These are phyloP conservation scores for Erebia aethiops DNA, from an alignment of 2,888 invertebrate genomes.

Conservation along the genomic window DNA sequence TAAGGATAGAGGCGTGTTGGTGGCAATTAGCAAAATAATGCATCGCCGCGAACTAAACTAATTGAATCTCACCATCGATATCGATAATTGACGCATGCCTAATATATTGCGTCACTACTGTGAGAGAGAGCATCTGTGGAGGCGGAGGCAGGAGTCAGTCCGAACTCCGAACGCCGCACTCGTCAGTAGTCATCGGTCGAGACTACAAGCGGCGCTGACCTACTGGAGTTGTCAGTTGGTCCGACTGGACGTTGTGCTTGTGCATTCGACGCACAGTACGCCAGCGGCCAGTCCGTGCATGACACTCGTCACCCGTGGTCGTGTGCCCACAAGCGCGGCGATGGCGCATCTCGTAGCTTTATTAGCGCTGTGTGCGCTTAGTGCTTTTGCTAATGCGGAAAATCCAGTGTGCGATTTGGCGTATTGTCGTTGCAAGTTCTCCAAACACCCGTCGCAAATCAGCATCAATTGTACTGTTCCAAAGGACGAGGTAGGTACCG, in stretches of 20 bases:
- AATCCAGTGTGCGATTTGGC: slow-evolving; percentile 73
- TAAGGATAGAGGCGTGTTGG: slow-evolving; percentile 22
- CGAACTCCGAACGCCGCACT: not conserved
- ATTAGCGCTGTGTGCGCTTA: slow-evolving; percentile 76
- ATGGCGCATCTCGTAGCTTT: slow-evolving; percentile 67
- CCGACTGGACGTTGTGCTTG: not conserved
- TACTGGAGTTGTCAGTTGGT: slow-evolving; percentile 16
- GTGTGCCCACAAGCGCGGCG: slow-evolving; percentile 68
- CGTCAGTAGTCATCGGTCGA: slow-evolving; percentile 16
- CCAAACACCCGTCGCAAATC: slow-evolving; percentile 83
- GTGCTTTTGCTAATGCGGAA: slow-evolving; percentile 56
- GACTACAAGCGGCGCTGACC: slow-evolving; percentile 16
- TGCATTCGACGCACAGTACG: slow-evolving; percentile 30
- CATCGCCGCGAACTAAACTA: slow-evolving; percentile 28
- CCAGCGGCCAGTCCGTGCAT: slow-evolving; percentile 65
- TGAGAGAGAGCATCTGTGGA: slow-evolving; percentile 47
- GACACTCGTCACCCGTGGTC: slow-evolving; percentile 63
- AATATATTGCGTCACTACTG: slow-evolving; percentile 60
- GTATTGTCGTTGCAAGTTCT: slow-evolving; percentile 84
- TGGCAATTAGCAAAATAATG: slow-evolving; percentile 37
- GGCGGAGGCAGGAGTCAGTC: slow-evolving; percentile 40
- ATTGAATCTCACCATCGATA: slow-evolving; percentile 65
- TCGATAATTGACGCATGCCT: slow-evolving; percentile 60
- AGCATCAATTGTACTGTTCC: slow-evolving; percentile 85
- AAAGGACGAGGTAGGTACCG: slow-evolving; percentile 85